Conservation (phyloP, 2,113 vertebrate genomes). For the Corynorhinus townsendii region DNA sequence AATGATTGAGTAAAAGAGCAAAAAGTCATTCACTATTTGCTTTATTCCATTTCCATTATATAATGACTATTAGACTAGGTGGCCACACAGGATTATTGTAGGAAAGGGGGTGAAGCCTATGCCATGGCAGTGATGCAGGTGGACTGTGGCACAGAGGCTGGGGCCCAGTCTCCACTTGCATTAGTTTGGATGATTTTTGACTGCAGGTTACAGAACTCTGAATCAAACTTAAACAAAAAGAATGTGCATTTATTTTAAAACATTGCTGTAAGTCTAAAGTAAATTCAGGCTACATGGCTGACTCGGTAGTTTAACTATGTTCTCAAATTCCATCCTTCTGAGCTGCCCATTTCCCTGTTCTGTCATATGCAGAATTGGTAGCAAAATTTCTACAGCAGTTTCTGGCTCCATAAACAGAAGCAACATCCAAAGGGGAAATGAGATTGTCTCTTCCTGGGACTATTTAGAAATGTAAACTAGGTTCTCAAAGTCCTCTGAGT, state of each 20-base stretch:
- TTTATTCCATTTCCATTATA: background rate
- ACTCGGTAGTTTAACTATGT: background rate
- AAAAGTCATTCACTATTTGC: background rate
- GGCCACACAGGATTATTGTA: background rate
- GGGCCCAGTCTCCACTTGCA: background rate
- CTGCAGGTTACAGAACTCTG: background rate
- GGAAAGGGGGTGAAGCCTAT: background rate
- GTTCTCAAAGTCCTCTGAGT: background rate
- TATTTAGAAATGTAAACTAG: background rate
- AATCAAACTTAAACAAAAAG: background rate
- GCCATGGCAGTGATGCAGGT: accelerated
- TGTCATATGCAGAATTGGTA: too few relatives aligned
- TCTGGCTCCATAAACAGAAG: background rate
- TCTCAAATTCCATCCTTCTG: background rate
- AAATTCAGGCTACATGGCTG: background rate
- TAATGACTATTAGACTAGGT: too few relatives aligned
- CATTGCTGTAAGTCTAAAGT: background rate
- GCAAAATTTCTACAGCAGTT: background rate
- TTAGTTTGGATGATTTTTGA: background rate
- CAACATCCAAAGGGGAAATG: background rate
- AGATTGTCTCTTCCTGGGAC: background rate
- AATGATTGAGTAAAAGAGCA: background rate
- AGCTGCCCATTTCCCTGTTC: background rate
- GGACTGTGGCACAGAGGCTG: too few relatives aligned
- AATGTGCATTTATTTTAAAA: background rate